phyloP scores from a whole-genome alignment of 1,140 invertebrate genomes.

The Drosophila burlai region DNA sequence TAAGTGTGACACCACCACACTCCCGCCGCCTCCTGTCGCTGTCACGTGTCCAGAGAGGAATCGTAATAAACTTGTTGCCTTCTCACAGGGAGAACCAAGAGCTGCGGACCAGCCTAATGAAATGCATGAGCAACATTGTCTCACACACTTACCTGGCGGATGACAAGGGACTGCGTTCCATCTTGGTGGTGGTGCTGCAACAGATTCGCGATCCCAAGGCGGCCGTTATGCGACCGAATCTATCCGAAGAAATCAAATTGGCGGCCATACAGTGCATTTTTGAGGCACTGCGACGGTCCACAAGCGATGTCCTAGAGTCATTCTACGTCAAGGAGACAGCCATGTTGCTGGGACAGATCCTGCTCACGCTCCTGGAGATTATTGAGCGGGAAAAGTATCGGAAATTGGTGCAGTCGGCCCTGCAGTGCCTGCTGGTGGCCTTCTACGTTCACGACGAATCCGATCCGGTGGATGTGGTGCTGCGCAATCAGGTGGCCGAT shows the following conservation, averaged over 20 bases:
- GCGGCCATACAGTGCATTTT: constrained; percentile 65
- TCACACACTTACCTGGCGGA: constrained; percentile 63
- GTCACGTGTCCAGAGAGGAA: neutral
- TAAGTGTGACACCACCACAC: constrained; percentile 22
- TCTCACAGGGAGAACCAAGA: constrained; percentile 65
- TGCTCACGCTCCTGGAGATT: constrained; percentile 67
- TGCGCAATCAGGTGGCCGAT: constrained; percentile 79
- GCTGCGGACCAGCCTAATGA: constrained; percentile 63
- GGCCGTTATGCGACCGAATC: constrained; percentile 40
- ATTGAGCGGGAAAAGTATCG: constrained; percentile 71
- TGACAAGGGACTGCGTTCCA: constrained; percentile 66
- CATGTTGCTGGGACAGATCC: constrained; percentile 65
- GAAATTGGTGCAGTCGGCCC: constrained; percentile 55
- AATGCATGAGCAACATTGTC: constrained; percentile 64
- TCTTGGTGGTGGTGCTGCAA: constrained; percentile 68
- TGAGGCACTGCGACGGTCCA: constrained; percentile 54
- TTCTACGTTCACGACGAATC: constrained; percentile 79
- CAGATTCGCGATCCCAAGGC: constrained; percentile 66
- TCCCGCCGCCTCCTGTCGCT: too few relatives aligned
- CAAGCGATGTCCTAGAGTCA: constrained; percentile 69
- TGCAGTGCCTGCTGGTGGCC: constrained; percentile 69
- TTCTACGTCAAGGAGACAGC: constrained; percentile 64
- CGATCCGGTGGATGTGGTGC: constrained; percentile 71
- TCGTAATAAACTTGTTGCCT: neutral
- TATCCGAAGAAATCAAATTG: constrained; percentile 82